Percentiles rank a stretch among this genome's conserved stretches.
These are phyloP conservation scores for Neoitamus cyanurus DNA, from an alignment of 2,888 invertebrate genomes.

Conservation along the genomic window DNA sequence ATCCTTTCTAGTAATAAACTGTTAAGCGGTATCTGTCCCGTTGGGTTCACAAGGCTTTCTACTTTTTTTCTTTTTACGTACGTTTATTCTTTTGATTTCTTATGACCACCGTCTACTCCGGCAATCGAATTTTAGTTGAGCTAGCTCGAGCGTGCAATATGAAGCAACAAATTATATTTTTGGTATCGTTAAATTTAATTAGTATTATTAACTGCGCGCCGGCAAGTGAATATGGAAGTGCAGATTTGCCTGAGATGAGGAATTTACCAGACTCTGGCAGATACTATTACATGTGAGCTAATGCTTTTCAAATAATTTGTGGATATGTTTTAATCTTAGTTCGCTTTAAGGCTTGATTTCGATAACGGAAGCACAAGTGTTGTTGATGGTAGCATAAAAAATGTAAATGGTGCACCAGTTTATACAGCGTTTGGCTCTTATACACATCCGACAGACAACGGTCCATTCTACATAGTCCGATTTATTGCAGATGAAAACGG, in stretches of 20 bases:
- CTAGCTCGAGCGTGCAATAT: neutral
- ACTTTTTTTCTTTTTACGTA: neutral
- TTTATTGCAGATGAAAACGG: constrained; percentile 6
- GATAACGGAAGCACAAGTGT: neutral
- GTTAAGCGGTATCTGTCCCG: neutral
- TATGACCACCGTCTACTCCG: neutral
- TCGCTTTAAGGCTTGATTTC: neutral
- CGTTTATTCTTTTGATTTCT: neutral
- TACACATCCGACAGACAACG: neutral
- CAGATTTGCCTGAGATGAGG: neutral
- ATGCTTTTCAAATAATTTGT: neutral
- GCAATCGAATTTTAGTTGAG: neutral
- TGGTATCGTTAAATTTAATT: neutral
- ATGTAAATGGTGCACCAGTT: neutral
- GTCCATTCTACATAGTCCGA: neutral
- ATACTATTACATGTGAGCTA: neutral
- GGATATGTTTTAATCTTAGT: neutral
- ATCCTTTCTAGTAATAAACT: neutral
- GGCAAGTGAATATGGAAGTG: neutral
- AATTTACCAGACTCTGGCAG: neutral
- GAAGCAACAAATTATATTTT: neutral
- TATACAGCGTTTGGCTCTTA: neutral
- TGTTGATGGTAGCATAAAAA: neutral
- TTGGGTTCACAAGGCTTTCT: neutral
- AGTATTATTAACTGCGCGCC: neutral